A percentile compares a stretch with the other conserved stretches of the same genome.
Conservation (phyloP, 2,888 invertebrate species). For the Scelioninae gen. 1 region DNA sequence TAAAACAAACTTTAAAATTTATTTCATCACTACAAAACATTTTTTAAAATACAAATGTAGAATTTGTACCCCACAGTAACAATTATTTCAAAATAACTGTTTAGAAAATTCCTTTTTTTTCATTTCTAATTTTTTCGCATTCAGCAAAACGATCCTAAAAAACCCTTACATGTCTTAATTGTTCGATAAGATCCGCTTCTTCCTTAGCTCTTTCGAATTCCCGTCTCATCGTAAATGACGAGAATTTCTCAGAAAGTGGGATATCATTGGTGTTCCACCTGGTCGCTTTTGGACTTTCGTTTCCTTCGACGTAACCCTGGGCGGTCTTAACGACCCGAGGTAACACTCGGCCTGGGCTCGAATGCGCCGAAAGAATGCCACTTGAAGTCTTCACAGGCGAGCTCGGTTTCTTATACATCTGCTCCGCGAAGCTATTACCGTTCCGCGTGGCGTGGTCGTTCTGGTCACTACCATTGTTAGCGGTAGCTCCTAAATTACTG, state of each 20-base stretch:
- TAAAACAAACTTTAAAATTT: too few relatives aligned
- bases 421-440: slow-evolving; percentile 79
- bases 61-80: too few relatives aligned
- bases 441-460: slow-evolving; percentile 77
- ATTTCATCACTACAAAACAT: too few relatives aligned
- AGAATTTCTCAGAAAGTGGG: slow-evolving; percentile 89
- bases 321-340: slow-evolving; percentile 86
- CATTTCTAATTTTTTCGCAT: too few relatives aligned
- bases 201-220: slow-evolving; percentile 96
- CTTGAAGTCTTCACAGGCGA: slow-evolving; percentile 88
- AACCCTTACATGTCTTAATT: slow-evolving; percentile 90
- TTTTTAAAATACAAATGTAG: too few relatives aligned
- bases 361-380: slow-evolving; percentile 86
- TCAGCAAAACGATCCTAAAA: background rate
- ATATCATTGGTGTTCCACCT: slow-evolving; percentile 87
- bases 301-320: slow-evolving; percentile 87
- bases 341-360: slow-evolving; percentile 78
- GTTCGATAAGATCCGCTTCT: slow-evolving; percentile 93
- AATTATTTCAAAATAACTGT: too few relatives aligned
- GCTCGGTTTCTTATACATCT: slow-evolving; percentile 87
- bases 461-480: slow-evolving; percentile 80
- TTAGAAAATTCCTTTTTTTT: too few relatives aligned
- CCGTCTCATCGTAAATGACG: slow-evolving; percentile 93
- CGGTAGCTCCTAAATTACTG: slow-evolving; percentile 75
- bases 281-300: slow-evolving; percentile 80